Conservation (phyloP, 2,888 invertebrate species). For the Pandemis corylana region DNA sequence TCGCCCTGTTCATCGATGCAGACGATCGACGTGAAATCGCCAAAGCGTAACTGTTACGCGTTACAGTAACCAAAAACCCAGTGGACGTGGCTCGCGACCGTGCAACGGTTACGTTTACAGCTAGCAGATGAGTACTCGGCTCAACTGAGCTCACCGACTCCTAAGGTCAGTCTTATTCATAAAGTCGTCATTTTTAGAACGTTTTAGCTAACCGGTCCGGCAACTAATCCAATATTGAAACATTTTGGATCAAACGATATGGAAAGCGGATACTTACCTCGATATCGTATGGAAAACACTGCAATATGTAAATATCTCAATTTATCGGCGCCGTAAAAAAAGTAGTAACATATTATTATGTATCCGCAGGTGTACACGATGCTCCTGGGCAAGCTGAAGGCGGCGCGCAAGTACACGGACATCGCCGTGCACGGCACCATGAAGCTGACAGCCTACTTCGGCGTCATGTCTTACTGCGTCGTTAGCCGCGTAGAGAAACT, state of each 20-base stretch:
- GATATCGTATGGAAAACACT: neutral
- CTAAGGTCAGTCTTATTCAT: too few relatives aligned
- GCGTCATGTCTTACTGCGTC: constrained; percentile 95
- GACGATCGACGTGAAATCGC: too few relatives aligned
- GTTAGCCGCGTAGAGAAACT: constrained; percentile 95
- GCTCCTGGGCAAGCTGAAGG: constrained; percentile 89
- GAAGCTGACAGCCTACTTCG: constrained; percentile 96
- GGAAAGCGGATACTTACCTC: too few relatives aligned
- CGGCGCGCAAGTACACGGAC: constrained; percentile 94
- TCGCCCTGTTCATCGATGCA: too few relatives aligned
- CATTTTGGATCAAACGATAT: too few relatives aligned
- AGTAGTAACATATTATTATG: neutral
- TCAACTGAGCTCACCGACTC: too few relatives aligned
- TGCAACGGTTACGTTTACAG: too few relatives aligned
- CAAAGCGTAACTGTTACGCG: too few relatives aligned
- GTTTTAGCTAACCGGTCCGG: constrained; percentile 86
- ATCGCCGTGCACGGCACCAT: constrained; percentile 94
- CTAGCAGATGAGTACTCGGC: too few relatives aligned
- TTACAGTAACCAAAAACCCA: too few relatives aligned
- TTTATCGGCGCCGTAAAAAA: neutral
- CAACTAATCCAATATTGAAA: constrained; percentile 67
- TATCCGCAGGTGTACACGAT: constrained; percentile 90
- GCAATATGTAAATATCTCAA: neutral
- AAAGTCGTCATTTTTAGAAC: too few relatives aligned
- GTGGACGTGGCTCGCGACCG: too few relatives aligned